Evolutionary conservation across 1,140 invertebrate species (phyloP).

Genomic region (Leptinotarsa defecta): DNA sequence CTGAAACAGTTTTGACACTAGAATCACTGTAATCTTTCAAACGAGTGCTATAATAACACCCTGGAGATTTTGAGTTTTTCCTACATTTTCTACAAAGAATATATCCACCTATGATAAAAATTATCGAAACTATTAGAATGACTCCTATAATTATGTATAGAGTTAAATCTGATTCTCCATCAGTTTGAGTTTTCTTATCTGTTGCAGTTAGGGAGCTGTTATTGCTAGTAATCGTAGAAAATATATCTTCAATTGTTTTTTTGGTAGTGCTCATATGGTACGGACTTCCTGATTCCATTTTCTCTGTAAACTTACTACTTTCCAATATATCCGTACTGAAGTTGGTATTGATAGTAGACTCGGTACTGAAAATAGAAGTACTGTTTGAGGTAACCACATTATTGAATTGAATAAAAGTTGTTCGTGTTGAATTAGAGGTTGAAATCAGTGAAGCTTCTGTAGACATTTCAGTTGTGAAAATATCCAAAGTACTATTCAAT

Average conservation of each 20-base stretch:
- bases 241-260: neutral
- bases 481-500: no score
- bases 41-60: slow-evolving; percentile 23
- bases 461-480: no score
- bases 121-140: slow-evolving; percentile 26
- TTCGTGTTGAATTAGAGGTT: no score
- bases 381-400: no score
- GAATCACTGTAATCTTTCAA: slow-evolving; percentile 26
- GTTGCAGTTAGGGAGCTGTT: neutral
- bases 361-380: no score
- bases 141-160: slow-evolving; percentile 32
- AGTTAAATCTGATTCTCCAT: slow-evolving; percentile 18
- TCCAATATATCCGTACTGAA: no score
- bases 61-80: slow-evolving; percentile 15
- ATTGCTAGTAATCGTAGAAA: neutral
- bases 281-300: no score
- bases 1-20: slow-evolving; percentile 10
- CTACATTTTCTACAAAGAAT: slow-evolving; percentile 30
- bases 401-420: no score
- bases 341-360: no score
- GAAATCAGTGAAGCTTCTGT: no score
- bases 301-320: no score
- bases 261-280: no score
- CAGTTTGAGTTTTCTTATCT: slow-evolving; percentile 9
- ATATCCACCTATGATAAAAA: slow-evolving; percentile 28